Evolutionary conservation across 2,797 vertebrate species (phyloP), one percentile per base, ranked within the genome.

Genomic region (Astyanax mexicanus): DNA sequence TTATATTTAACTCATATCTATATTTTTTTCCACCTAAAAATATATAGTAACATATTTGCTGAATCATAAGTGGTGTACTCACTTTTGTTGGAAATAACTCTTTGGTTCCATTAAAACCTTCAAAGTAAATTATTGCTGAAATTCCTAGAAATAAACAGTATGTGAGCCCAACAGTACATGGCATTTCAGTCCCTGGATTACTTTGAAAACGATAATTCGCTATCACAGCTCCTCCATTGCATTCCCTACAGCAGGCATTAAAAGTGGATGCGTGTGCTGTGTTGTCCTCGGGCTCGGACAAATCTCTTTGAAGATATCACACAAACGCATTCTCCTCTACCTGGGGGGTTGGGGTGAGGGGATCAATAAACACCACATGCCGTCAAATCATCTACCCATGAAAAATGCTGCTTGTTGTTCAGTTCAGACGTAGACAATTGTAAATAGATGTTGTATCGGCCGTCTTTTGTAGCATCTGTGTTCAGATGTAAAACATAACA

Each of bases 161-260:
- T 2, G 29, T 45, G 13, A 17, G 7, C 25, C 40, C 6, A 47
- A 45, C 62, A 27, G 45, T 27, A 29, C 12, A 15, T 45, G 40
- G 40, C 13, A 29, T 29, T 11, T 15, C 35, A 40, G 62, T 44
- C 19, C 3, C 38, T 17, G 23, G 40, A 6, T 64, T 37, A 19
- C 21, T 64, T 21, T 44, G 2, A 64, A 42, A 35, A 58, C 2
- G 29, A 4, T 58, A n/a, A 35, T 19, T 35, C 27, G 35, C 55
- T 12, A 58, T 58, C 29, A 58, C 17, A 58, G 7, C 55, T 35
- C 29, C 3, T 58, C 29, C 55, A n/a, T 10, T 32, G 55, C 55
- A n/a, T 58, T 57, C 55, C 55, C 55, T 58, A 35, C 15, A 58
- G 55, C 55, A 58, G 55, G 17, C 29, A n/a, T 58, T 35, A 58